Base-by-base conservation (phyloP, 37 sponge, comb jelly and placozoan species). In the Bolinopsis microptera region DNA sequence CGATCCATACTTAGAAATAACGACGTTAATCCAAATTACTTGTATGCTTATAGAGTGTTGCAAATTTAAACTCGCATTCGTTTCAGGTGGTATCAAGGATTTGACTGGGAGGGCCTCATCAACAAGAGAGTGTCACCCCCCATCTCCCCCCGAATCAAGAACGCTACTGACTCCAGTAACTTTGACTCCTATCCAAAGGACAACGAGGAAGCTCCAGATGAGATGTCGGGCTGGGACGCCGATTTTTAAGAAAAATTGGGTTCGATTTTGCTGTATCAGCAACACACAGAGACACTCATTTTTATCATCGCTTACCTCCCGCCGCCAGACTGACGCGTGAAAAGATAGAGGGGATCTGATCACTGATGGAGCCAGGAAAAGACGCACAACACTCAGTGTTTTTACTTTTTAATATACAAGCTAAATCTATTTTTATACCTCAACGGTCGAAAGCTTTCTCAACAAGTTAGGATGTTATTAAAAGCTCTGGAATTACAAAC, bases 81-180 rank as follows among this genome's bases (percentile, higher is more conserved):
- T n/a, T n/a, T 23, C 70, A 96, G 97, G 69, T 98, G 98, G 98
- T 98, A 97, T 93, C 95, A 95, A 94, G 96, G 97, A 0, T 98
- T 98, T 76, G 96, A 98, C 88, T 98, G 98, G 98, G 96, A 94
- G 32, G 98, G 98, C 2, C 93, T 98, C 24, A 36, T 38, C 37
- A 96, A 94, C 38, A 93, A 94, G 36, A 94, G 94, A 0, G 48
- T 96, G 35, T 83, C 92, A 0, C 97, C 98, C 3, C 98, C 98
- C 0, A 96, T 96, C 48, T 94, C 96, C 32, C 98, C 98, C 0
- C 93, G 95, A 94, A 94, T 97, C 9, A 94, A 95, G 36, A 48
- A 82, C 69, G 83, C 97, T 26, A 94, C 94, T 22, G 98, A 98
- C 88, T 92, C 94, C 1, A 93, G 95, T 74, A 97, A 97, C 77